Base-by-base conservation (phyloP, 1,140 invertebrate genomes). In the Dufourea novaeangliae region DNA sequence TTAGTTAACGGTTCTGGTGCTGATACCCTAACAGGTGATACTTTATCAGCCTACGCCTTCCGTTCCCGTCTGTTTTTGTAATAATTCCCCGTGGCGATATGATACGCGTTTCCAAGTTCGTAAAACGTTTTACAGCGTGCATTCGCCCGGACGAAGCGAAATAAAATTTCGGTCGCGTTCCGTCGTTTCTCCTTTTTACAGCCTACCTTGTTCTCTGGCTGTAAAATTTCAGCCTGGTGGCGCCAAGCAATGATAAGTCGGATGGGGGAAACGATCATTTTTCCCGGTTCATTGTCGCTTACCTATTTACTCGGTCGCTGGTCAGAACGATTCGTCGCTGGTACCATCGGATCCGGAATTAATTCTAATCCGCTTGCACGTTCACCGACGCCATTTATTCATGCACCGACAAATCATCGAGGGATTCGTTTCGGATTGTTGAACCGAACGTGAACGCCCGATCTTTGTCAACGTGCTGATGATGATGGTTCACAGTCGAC, bases 211-310 rank as follows among this genome's bases (percentile, higher is more conserved):
- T 39, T 44, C 46, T 34, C 12, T 52, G 22, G 69, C 41, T 79
- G 61, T 82, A 84, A 84, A 80, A 71, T 56, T n/a, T 25, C 76
- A 75, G 37, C 66, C n/a, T n/a, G n/a, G n/a, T n/a, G 75, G 69
- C 69, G 22, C 1, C 22, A 0, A 10, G 50, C 71, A 77, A 39
- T 22, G 61, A 76, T 79, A 72, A 83, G 44, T 83, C 67, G 34
- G 27, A 54, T 37, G 6, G 20, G n/a, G n/a, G 17, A 12, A 56
- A 83, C 70, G 32, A 75, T 79, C 61, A 17, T 70, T 67, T 66
- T 44, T 17, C 25, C 52, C n/a, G 59, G 67, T 37, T 70, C 69
- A 70, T 79, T 44, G 25, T 27, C 41, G 14, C 12, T 66, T 78
- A n/a, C n/a, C n/a, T n/a, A 29, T 70, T 77, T 78, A 59, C 32